Conservation (phyloP, 92 coral and sea anemone genomes). For the Epizoanthus fatuus region DNA sequence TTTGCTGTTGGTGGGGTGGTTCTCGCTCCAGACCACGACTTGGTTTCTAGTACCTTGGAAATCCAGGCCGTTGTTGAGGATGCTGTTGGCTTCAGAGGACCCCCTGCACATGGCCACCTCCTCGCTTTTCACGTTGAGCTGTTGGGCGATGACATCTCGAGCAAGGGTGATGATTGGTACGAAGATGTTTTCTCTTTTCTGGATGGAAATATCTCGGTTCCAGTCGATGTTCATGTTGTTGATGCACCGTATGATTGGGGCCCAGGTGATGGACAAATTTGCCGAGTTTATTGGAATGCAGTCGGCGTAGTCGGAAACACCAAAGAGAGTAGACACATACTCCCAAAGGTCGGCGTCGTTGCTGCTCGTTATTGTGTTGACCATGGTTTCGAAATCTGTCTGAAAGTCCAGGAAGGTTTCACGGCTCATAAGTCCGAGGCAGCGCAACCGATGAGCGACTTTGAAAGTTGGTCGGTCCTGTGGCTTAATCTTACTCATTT, state of each 20-base stretch:
- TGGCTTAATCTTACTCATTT: conserved; percentile 36
- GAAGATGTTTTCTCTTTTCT: conserved; percentile 64
- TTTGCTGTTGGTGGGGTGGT: conserved; percentile 64
- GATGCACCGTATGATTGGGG: conserved; percentile 50
- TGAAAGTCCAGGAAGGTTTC: conserved; percentile 48
- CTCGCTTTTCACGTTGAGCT: conserved; percentile 60
- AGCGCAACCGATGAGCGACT: conserved; percentile 55
- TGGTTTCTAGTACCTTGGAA: conserved; percentile 38
- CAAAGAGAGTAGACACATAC: conserved; percentile 58
- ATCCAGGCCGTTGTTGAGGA: conserved; percentile 67
- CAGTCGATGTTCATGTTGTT: conserved; percentile 62
- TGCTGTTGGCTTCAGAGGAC: conserved; percentile 70
- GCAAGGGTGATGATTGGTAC: conserved; percentile 63
- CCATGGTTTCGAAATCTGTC: conserved; percentile 44
- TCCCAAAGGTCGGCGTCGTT: conserved; percentile 46
- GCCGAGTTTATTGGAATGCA: conserved; percentile 78
- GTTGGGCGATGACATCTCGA: conserved; percentile 56
- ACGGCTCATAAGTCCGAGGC: conserved; percentile 45
- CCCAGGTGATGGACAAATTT: conserved; percentile 55
- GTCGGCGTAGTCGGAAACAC: conserved; percentile 66
- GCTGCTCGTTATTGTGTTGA: conserved; percentile 29
- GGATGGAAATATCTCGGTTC: conserved; percentile 78
- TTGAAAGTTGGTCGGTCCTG: conserved; percentile 69
- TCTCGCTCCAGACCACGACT: conserved; percentile 78
- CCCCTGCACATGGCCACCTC: conserved; percentile 61